Evolutionary conservation across 1,140 invertebrate species (phyloP), one percentile per base, ranked within the genome.

Genomic region (Odontomachus brunneus): DNA sequence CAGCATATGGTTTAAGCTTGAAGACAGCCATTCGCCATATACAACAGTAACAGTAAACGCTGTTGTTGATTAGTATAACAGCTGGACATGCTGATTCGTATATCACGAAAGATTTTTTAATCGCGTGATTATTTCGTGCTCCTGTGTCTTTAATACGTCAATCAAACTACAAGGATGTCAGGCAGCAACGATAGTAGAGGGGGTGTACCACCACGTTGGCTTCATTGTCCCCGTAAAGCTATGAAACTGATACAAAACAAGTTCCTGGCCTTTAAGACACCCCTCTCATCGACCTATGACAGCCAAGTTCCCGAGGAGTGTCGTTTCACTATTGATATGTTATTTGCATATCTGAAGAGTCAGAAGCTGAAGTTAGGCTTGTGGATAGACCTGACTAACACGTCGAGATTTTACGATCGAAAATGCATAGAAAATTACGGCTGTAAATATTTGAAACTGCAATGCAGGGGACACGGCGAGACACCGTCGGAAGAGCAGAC

Each of bases 301-400:
- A 95, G 95, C 60, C 95, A 97, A 94, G 96, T 99, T 69, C 97
- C 97, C 26, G 96, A 96, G 83, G 96, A 96, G 88, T 96, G 96
- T 93, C 95, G 96, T 12, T 99, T 99, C 93, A 95, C 95, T n/a
- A 95, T 98, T 0, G 95, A 96, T 62, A 98, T 99, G 97, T 92
- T 99, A 17, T 96, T 98, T 83, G 93, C 95, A 26, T 95, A 95
- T 22, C 95, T 97, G 87, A 97, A 96, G 92, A 95, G 94, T 44
- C 95, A 96, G 80, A 97, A 97, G 94, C 96, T 96, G 14, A 98
- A 98, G 90, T 94, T 99, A 65, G 99, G 99, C 0, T 92, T 99
- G 19, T 98, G 99, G 97, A 97, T 99, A 82, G 98, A 99, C 94
- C 94, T 99, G 62, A 99, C 99, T 4, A 99, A 99, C 91, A 99